Conservation (phyloP, 1,140 invertebrate genomes). For the Pogonomyrmex californicus region DNA sequence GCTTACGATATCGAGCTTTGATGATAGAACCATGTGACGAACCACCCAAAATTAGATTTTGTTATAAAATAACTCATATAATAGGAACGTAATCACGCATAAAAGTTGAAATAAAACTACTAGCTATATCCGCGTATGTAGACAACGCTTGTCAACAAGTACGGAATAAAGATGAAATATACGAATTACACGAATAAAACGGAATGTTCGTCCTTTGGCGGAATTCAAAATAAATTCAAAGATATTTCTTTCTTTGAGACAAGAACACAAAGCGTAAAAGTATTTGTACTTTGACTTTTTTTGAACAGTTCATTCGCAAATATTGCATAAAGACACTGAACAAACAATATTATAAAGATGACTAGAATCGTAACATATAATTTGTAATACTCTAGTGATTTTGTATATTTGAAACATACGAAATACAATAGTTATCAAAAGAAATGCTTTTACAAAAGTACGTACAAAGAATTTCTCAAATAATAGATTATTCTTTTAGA, state of each 20-base stretch:
- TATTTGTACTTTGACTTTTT: neutral
- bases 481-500: neutral
- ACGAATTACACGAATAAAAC: neutral
- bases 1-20: neutral
- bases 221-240: no score
- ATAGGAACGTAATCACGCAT: neutral
- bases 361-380: neutral
- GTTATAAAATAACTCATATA: neutral
- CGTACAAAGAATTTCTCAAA: neutral
- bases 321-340: neutral
- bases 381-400: neutral
- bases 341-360: neutral
- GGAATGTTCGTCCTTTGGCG: neutral
- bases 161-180: neutral
- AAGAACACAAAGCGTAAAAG: neutral
- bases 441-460: neutral
- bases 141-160: conserved; percentile 29
- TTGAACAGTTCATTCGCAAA: neutral
- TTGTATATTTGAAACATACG: neutral
- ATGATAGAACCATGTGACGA: neutral
- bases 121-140: neutral
- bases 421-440: no score
- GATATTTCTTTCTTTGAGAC: neutral
- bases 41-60: neutral
- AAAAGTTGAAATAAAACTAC: neutral